Percentiles rank a stretch among this genome's conserved stretches.
Evolutionary conservation across 1,140 invertebrate genomes (phyloP).

Genomic region (Araneus ventricosus): DNA sequence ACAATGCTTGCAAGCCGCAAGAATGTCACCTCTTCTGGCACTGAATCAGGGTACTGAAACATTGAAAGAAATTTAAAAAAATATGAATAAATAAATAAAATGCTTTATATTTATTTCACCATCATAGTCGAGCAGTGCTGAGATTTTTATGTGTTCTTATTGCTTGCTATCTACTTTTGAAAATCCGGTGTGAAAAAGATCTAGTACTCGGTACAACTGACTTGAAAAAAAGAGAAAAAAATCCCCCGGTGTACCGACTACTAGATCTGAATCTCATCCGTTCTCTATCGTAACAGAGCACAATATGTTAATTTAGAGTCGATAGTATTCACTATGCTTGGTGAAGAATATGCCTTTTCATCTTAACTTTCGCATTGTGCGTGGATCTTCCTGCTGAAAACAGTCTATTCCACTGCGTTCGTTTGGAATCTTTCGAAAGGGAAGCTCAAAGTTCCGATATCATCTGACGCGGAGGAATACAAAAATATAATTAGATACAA

Average conservation of each 20-base stretch:
- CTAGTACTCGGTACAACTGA: background rate
- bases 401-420: background rate
- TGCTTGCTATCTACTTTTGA: background rate
- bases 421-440: background rate
- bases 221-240: background rate
- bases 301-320: conserved; percentile 36
- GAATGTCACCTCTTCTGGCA: background rate
- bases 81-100: background rate
- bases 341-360: conserved; percentile 42
- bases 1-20: background rate
- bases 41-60: conserved; percentile 39
- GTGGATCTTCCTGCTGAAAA: conserved; percentile 18
- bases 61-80: background rate
- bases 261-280: background rate
- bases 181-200: background rate
- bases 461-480: background rate
- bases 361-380: background rate
- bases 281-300: background rate
- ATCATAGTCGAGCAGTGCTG: background rate
- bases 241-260: background rate
- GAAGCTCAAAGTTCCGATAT: conserved; percentile 36
- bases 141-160: conserved; percentile 2
- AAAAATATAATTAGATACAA: background rate
- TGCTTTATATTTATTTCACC: conserved; percentile 44
- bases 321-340: conserved; percentile 42